These are phyloP conservation scores for Nyctibius grandis DNA, from an alignment of 2,797 vertebrate genomes.

Conservation along the genomic window DNA sequence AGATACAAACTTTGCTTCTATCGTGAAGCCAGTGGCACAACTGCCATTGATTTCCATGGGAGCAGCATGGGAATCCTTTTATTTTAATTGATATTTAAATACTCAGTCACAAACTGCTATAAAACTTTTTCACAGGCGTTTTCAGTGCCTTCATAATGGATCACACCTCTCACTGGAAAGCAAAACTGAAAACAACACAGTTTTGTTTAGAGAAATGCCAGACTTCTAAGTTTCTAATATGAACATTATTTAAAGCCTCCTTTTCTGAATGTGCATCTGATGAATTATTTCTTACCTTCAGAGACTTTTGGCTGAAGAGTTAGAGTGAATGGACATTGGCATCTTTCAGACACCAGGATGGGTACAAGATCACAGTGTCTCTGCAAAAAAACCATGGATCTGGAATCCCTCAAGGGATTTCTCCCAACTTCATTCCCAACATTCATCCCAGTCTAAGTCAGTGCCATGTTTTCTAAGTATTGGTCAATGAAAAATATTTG, in stretches of 20 bases:
- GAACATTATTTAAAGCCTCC: not conserved
- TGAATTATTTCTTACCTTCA: not conserved
- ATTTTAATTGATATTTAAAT: not conserved
- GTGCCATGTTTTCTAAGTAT: not conserved
- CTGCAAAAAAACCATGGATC: not conserved
- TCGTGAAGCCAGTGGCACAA: not conserved
- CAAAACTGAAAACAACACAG: not conserved
- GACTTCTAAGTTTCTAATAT: not conserved
- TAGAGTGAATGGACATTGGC: not conserved
- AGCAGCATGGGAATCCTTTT: not conserved
- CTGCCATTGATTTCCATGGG: not conserved
- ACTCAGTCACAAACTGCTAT: not conserved
- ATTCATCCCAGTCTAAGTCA: not conserved
- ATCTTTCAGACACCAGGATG: not conserved
- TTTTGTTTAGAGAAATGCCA: not conserved
- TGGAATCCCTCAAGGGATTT: not conserved
- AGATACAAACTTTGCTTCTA: not conserved
- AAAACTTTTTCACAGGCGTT: not conserved
- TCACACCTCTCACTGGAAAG: not conserved
- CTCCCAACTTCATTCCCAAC: not conserved
- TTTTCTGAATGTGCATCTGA: not conserved
- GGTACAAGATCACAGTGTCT: not conserved
- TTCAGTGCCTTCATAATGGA: not conserved
- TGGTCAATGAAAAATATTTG: not conserved
- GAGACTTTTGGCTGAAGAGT: not conserved